Evolutionary conservation across 2,888 invertebrate genomes (phyloP).

Genomic region (Drosophila limbata): DNA sequence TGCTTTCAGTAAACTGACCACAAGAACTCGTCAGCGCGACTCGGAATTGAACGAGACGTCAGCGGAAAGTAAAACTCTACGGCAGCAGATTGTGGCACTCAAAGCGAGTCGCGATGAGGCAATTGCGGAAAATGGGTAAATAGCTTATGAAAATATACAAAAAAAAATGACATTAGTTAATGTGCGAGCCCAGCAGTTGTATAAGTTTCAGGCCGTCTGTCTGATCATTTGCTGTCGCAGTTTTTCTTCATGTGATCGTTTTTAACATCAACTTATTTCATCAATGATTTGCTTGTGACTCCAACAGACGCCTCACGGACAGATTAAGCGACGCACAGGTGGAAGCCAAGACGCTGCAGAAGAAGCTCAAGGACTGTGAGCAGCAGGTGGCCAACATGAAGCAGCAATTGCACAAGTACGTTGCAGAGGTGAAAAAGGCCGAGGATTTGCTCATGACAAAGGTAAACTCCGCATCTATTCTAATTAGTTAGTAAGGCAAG

Average conservation of each 20-base stretch:
- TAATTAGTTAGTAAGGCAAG: conserved; percentile 31
- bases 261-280: conserved; percentile 4
- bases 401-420: conserved; percentile 92
- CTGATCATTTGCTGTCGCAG: conserved; percentile 28
- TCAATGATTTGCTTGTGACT: conserved; percentile 12
- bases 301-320: conserved; percentile 89
- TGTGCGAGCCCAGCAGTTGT: conserved; percentile 24
- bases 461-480: conserved; percentile 81
- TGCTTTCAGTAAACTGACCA: conserved; percentile 72
- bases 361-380: conserved; percentile 89
- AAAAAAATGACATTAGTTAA: conserved; percentile 40
- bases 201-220: conserved; percentile 6
- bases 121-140: conserved; percentile 84
- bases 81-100: conserved; percentile 82
- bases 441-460: conserved; percentile 91
- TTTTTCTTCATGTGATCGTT: conserved; percentile 30
- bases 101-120: conserved; percentile 84
- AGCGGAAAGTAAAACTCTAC: conserved; percentile 83
- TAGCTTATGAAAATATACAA: conserved; percentile 19
- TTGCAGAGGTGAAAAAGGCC: conserved; percentile 91
- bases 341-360: conserved; percentile 88
- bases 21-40: conserved; percentile 79
- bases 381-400: conserved; percentile 91
- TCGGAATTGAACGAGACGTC: conserved; percentile 82
- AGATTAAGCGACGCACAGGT: conserved; percentile 89